Evolutionary conservation across 1,140 invertebrate species (phyloP).

Genomic region (Penaeus chinensis): DNA sequence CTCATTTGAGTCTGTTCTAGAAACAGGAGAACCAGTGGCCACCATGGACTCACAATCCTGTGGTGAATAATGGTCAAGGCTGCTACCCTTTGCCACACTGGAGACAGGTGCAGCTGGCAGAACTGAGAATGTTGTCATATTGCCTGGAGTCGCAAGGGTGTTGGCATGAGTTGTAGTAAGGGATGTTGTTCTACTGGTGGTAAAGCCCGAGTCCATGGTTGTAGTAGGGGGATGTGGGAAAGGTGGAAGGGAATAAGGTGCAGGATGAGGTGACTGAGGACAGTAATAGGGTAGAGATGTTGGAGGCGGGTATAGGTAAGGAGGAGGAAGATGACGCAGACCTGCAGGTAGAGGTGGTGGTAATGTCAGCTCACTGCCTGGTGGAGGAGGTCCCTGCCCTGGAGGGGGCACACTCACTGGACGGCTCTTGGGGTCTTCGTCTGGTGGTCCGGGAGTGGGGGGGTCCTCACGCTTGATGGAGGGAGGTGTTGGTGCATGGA

Average conservation of each 20-base stretch:
- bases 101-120: conserved; percentile 25
- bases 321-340: conserved; percentile 43
- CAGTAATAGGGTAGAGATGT: conserved; percentile 32
- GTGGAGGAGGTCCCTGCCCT: conserved; percentile 28
- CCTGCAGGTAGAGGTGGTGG: conserved; percentile 22
- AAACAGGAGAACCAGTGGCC: conserved; percentile 29
- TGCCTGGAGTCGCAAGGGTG: not conserved
- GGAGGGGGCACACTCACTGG: conserved; percentile 27
- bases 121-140: conserved; percentile 19
- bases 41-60: conserved; percentile 32
- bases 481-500: conserved; percentile 27
- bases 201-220: conserved; percentile 19
- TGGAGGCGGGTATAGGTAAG: conserved; percentile 37
- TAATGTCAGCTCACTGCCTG: conserved; percentile 32
- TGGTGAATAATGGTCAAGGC: conserved; percentile 15
- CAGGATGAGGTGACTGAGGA: conserved; percentile 30
- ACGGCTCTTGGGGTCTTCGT: conserved; percentile 46
- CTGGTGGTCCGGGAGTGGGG: conserved; percentile 30
- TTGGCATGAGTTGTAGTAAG: conserved; percentile 21
- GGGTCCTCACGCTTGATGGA: conserved; percentile 52
- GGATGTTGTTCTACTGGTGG: not conserved
- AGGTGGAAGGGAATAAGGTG: conserved; percentile 44
- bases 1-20: conserved; percentile 28
- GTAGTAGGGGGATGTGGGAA: conserved; percentile 19
- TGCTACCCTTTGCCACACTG: conserved; percentile 26